A percentile compares a stretch with the other conserved stretches of the same genome.
Evolutionary conservation across 2,797 vertebrate species (phyloP).

Genomic region (Clarias pachynema): DNA sequence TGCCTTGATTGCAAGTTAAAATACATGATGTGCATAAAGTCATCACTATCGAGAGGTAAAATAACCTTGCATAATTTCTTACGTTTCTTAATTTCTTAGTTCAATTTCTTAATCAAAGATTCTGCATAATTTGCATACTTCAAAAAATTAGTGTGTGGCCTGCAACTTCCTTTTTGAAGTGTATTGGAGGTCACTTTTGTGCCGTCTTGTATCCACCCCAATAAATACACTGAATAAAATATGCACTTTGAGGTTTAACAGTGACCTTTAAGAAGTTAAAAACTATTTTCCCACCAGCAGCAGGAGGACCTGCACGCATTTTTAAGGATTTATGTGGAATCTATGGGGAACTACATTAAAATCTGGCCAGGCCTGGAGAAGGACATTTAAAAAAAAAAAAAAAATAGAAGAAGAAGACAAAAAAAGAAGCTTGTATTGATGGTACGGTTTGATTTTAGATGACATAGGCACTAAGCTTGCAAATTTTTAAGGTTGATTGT

Average conservation of each 20-base stretch:
- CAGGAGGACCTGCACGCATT: slow-evolving; percentile 18
- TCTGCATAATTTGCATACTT: neutral
- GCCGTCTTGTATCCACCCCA: neutral
- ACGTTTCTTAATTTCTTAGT: no score
- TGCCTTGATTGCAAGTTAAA: neutral
- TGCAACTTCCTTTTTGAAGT: neutral
- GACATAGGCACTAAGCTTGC: slow-evolving; percentile 39
- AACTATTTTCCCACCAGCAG: slow-evolving; percentile 39
- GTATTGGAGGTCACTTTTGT: neutral
- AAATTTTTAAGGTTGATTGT: slow-evolving; percentile 25
- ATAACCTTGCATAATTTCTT: neutral
- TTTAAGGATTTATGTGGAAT: neutral
- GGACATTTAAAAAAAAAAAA: neutral
- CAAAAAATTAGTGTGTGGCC: neutral
- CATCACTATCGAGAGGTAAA: neutral
- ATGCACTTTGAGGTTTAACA: slow-evolving; percentile 11
- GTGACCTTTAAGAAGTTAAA: slow-evolving; percentile 21
- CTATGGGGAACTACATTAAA: neutral
- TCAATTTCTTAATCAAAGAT: neutral
- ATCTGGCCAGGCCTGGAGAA: neutral
- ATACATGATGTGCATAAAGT: neutral
- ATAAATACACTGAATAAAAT: slow-evolving; percentile 15
- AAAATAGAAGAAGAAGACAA: neutral
- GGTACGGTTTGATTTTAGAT: slow-evolving; percentile 35
- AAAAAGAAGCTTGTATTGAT: slow-evolving; percentile 14